phyloP scores from a whole-genome alignment of 1,140 invertebrate species.

The Ceratosolen solmsi region DNA sequence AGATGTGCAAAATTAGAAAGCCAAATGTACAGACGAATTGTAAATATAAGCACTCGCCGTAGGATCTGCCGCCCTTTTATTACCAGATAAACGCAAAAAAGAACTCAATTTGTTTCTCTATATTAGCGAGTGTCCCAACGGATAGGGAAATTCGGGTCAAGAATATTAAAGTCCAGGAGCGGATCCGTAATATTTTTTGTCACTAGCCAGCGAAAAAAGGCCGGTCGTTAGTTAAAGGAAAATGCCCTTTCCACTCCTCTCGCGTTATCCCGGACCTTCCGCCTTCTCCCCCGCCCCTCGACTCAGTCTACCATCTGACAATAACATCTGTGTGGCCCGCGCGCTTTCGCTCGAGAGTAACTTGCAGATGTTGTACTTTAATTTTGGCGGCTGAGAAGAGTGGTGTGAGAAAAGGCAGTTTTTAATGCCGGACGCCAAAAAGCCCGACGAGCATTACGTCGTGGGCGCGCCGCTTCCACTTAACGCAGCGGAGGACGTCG shows the following conservation, averaged over 20 bases:
- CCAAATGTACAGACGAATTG: not conserved
- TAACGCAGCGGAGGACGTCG: too few species aligned
- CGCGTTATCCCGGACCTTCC: not conserved
- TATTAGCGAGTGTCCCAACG: too few species aligned
- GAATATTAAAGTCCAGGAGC: not conserved
- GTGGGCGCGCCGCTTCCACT: not conserved
- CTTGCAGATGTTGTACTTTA: constrained; percentile 36
- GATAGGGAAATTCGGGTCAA: not conserved
- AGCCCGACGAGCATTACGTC: not conserved
- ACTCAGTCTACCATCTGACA: constrained; percentile 45
- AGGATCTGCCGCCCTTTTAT: too few species aligned
- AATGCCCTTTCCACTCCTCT: not conserved
- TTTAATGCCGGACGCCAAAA: not conserved
- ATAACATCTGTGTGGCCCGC: constrained; percentile 38
- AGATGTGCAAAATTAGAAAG: not conserved
- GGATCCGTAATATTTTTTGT: not conserved
- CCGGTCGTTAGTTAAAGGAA: not conserved
- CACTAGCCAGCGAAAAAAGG: not conserved
- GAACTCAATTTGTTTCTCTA: too few species aligned
- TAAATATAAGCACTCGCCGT: too few species aligned
- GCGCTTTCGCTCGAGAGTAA: constrained; percentile 9
- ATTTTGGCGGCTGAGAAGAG: not conserved
- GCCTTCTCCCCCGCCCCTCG: not conserved
- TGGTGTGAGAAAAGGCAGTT: not conserved
- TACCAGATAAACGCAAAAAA: too few species aligned